Conservation (phyloP, 2,113 vertebrate species). For the Mustela lutreola region DNA sequence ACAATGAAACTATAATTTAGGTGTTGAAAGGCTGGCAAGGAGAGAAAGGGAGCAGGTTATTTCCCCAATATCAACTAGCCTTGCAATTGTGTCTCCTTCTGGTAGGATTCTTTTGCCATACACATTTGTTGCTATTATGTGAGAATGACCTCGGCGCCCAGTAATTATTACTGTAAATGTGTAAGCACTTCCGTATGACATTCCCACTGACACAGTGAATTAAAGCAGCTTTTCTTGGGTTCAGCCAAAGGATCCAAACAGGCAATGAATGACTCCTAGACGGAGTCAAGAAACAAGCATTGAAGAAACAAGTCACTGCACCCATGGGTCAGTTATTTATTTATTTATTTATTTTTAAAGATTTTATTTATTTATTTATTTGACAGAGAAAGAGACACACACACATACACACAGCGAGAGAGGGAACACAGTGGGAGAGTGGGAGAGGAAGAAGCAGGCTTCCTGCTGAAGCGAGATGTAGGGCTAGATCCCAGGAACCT, state of each 20-base stretch:
- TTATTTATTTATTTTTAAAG: not conserved
- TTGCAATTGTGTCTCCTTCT: constrained; percentile 77
- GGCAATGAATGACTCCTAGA: constrained; percentile 74
- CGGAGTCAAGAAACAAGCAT: constrained; percentile 83
- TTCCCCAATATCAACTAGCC: constrained; percentile 31
- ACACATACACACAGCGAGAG: too few species aligned
- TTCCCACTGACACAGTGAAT: constrained; percentile 68
- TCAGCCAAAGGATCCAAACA: constrained; percentile 72
- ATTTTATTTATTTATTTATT: not conserved
- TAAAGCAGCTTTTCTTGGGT: constrained; percentile 76
- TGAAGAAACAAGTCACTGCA: constrained; percentile 72
- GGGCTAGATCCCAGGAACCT: too few species aligned
- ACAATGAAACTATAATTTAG: constrained; percentile 4
- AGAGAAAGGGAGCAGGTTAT: not conserved
- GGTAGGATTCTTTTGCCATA: constrained; percentile 59
- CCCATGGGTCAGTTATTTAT: constrained; percentile 33
- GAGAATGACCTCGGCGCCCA: constrained; percentile 60
- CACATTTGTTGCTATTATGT: constrained; percentile 45
- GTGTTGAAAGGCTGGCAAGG: not conserved
- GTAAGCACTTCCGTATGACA: constrained; percentile 61
- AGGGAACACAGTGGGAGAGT: too few species aligned
- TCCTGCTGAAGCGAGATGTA: too few species aligned
- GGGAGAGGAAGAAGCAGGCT: too few species aligned
- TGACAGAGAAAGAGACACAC: too few species aligned
- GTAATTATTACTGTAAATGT: constrained; percentile 66